These are phyloP conservation scores for Berghia stephanieae DNA, from an alignment of 1,140 invertebrate species.

Conservation along the genomic window DNA sequence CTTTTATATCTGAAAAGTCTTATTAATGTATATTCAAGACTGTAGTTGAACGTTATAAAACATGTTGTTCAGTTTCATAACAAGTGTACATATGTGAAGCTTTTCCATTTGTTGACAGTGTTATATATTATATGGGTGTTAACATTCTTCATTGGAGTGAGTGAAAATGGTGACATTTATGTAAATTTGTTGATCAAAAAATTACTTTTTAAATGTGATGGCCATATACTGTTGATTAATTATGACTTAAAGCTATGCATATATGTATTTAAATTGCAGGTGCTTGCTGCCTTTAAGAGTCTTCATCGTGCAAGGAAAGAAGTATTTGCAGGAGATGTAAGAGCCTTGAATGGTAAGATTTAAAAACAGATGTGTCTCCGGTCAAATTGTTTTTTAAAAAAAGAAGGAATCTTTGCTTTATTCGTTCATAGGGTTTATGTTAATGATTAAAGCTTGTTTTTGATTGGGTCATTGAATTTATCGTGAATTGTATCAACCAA, in stretches of 20 bases:
- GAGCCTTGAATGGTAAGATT: constrained; percentile 42
- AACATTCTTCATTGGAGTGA: not conserved
- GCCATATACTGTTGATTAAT: not conserved
- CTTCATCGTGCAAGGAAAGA: constrained; percentile 49
- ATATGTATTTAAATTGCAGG: constrained; percentile 42
- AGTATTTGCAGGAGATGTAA: constrained; percentile 47
- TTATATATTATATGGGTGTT: not conserved
- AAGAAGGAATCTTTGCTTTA: too few species aligned
- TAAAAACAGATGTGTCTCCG: too few species aligned
- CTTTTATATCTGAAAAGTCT: too few species aligned
- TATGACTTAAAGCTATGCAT: not conserved
- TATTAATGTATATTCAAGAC: too few species aligned
- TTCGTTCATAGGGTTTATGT: not conserved
- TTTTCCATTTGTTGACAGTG: not conserved
- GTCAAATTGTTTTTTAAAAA: too few species aligned
- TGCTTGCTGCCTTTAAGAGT: constrained; percentile 43
- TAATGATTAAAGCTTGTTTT: not conserved
- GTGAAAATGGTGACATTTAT: not conserved
- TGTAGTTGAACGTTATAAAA: too few species aligned
- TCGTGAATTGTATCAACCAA: not conserved
- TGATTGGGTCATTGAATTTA: not conserved
- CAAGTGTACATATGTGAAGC: too few species aligned
- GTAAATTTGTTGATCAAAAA: not conserved
- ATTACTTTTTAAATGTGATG: not conserved
- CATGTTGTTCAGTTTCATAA: too few species aligned